These are phyloP conservation scores for Pomatostomus ruficeps DNA, from an alignment of 2,113 vertebrate species.

Conservation along the genomic window DNA sequence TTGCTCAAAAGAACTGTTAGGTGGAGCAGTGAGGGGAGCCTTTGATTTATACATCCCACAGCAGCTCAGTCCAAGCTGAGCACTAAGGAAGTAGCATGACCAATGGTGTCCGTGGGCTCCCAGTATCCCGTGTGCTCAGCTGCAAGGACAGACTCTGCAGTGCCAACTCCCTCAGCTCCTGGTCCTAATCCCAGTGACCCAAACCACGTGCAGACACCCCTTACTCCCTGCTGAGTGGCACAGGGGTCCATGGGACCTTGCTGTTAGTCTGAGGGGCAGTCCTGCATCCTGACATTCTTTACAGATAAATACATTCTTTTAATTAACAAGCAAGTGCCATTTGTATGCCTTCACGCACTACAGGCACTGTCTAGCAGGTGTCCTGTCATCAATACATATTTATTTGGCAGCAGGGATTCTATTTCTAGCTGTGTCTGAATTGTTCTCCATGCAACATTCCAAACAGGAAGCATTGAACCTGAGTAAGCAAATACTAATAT, in stretches of 20 bases:
- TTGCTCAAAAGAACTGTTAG: background rate
- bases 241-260: background rate
- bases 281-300: background rate
- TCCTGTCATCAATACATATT: background rate
- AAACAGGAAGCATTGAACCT: background rate
- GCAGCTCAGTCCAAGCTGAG: background rate
- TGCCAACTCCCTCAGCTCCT: background rate
- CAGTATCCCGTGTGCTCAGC: background rate
- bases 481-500: background rate
- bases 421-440: background rate
- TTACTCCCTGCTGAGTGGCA: background rate
- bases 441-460: background rate
- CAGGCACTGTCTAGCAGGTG: background rate
- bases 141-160: background rate
- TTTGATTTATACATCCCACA: background rate
- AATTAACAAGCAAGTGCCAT: background rate
- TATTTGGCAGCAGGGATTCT: background rate
- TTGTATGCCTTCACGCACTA: background rate
- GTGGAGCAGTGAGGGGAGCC: background rate
- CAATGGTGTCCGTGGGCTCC: background rate
- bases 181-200: background rate
- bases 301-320: background rate
- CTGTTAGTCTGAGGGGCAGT: background rate
- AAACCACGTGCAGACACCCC: rapidly evolving
- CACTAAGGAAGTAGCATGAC: background rate